Evolutionary conservation across 2,888 invertebrate species (phyloP).

Genomic region (Dicyrtoma fusca): DNA sequence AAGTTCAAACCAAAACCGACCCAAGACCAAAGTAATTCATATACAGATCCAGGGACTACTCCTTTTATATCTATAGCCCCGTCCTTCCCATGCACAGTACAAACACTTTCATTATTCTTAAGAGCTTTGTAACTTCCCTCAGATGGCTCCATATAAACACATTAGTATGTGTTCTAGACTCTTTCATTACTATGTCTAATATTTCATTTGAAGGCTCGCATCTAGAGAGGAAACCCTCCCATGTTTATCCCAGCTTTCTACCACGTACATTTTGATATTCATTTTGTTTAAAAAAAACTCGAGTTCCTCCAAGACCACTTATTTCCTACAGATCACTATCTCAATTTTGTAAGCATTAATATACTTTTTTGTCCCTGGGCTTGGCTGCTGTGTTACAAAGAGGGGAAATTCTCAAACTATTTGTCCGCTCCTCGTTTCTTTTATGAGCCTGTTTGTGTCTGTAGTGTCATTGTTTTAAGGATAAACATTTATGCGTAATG

Average conservation of each 20-base stretch:
- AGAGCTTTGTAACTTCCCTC: conserved; percentile 12
- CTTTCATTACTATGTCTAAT: conserved; percentile 3
- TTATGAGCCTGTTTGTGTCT: too few relatives aligned
- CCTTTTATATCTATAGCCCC: neutral
- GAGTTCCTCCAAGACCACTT: too few relatives aligned
- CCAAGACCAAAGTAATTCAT: conserved; percentile 22
- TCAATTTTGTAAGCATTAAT: too few relatives aligned
- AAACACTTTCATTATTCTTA: conserved; percentile 33
- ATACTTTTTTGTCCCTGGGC: too few relatives aligned
- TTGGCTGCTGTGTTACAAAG: too few relatives aligned
- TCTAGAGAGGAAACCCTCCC: conserved; percentile 3
- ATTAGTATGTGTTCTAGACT: neutral
- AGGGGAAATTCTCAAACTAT: too few relatives aligned
- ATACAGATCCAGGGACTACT: neutral
- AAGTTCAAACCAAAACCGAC: conserved; percentile 13
- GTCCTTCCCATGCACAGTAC: conserved; percentile 24
- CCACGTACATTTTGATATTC: conserved; percentile 29
- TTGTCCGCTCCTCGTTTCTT: too few relatives aligned
- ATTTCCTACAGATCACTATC: too few relatives aligned
- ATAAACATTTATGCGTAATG: too few relatives aligned
- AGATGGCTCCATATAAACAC: neutral
- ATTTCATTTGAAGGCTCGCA: conserved; percentile 16
- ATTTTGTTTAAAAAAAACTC: too few relatives aligned
- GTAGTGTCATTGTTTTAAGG: too few relatives aligned
- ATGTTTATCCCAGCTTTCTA: conserved; percentile 29